These are phyloP conservation scores for Chymomyza amoena DNA, from an alignment of 2,888 invertebrate genomes.

Conservation along the genomic window DNA sequence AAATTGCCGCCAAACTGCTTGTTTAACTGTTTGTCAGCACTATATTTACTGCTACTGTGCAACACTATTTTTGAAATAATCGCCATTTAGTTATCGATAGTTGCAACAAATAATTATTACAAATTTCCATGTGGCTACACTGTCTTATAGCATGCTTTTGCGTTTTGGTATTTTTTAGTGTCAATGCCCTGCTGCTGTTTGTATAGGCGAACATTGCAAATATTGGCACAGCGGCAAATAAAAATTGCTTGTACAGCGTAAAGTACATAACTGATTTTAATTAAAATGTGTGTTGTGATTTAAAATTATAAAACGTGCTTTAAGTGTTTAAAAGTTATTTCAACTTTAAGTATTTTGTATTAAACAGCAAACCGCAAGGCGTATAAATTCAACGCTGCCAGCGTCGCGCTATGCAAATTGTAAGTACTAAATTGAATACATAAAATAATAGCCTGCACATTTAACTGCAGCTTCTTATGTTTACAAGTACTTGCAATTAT, in stretches of 20 bases:
- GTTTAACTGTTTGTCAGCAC: neutral
- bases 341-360: neutral
- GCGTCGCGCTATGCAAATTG: constrained; percentile 30
- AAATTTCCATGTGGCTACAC: neutral
- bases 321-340: neutral
- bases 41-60: neutral
- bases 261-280: neutral
- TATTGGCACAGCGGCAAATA: neutral
- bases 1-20: neutral
- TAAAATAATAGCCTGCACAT: constrained; percentile 2
- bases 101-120: neutral
- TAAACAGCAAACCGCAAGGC: constrained; percentile 8
- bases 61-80: neutral
- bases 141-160: neutral
- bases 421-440: constrained; percentile 28
- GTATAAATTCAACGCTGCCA: constrained; percentile 35
- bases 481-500: neutral
- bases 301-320: neutral
- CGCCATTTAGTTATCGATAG: neutral
- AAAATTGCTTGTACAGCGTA: neutral
- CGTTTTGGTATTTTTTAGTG: neutral
- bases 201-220: neutral
- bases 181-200: neutral
- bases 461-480: constrained; percentile 23
- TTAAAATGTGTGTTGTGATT: neutral